Conservation (phyloP, 2,113 vertebrate species). For the Tragelaphus scriptus region DNA sequence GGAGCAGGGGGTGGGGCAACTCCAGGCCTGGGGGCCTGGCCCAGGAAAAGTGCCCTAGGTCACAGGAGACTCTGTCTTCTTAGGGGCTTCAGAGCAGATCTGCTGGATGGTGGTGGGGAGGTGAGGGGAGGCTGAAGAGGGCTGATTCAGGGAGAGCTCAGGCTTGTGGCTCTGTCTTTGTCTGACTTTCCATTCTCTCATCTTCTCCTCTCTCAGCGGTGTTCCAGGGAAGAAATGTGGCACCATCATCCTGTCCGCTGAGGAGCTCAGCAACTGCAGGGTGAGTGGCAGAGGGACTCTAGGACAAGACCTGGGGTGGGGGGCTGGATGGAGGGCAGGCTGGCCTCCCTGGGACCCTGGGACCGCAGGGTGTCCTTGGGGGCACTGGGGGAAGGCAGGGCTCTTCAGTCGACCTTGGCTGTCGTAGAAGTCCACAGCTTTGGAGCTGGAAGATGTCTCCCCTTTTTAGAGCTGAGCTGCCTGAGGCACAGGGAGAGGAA, state of each 20-base stretch:
- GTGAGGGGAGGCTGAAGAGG: background rate
- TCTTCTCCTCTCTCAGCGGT: slow-evolving; percentile 78
- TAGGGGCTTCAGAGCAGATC: background rate
- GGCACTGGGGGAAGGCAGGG: background rate
- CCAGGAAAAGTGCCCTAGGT: background rate
- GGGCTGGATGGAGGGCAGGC: background rate
- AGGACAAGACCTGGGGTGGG: background rate
- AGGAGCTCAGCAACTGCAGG: slow-evolving; percentile 95
- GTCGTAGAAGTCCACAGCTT: background rate
- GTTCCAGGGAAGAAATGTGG: slow-evolving; percentile 95
- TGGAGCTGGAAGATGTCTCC: background rate
- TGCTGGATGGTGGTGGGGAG: background rate
- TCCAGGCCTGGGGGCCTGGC: background rate
- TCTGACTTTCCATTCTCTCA: background rate
- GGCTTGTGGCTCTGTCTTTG: background rate
- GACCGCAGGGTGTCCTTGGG: background rate
- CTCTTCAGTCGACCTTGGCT: background rate
- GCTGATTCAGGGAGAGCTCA: background rate
- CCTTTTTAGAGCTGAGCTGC: background rate
- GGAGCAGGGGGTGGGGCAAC: slow-evolving; percentile 15
- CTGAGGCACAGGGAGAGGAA: background rate
- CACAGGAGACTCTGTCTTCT: background rate
- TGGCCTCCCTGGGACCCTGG: background rate
- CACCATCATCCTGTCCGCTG: slow-evolving; percentile 90
- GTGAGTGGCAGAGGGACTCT: slow-evolving; percentile 80